Evolutionary conservation across 35 echinoderm and acorn worm species (phyloP), one percentile per base, ranked within the genome.

Genomic region (Patiria miniata): DNA sequence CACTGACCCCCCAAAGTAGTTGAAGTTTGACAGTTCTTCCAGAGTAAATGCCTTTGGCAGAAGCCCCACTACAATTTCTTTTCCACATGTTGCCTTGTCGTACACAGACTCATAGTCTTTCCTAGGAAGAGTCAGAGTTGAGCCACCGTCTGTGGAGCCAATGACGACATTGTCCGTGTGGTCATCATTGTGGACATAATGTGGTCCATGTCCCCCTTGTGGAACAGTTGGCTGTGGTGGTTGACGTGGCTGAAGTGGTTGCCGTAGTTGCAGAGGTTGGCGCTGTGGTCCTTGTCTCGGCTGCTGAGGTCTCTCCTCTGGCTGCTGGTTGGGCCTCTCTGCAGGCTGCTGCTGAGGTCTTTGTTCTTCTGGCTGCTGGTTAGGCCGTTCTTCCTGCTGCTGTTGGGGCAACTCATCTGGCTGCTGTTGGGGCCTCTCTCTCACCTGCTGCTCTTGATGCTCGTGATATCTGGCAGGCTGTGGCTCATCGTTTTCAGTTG

Each of bases 1-100:
- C 23, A 68, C 61, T n/a, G 61, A 29, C 10, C 61, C 61, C 16
- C 61, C 61, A 68, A 68, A 68, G 61, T 68, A 68, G 8, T 68
- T 68, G 33, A 68, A 68, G 61, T 68, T 68, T 0, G 61, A 8
- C 0, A 68, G 22, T 33, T 68, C 7, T 9, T 19, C 61, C 10
- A n/a, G 22, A 33, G 61, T 29, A 33, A 0, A 68, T 22, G 8
- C 61, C 23, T 29, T 68, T 33, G 18, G 1, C 23, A 0, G 12
- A 19, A 68, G 22, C 8, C 61, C 14, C 1, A 68, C 22, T 9
- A 68, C 22, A 1, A 68, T 22, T 15, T 68, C 61, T 28, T 68
- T 68, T 68, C 61, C 61, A 8, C 22, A 68, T 29, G 1, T 33
- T 68, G 8, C 22, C 2, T 22, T 68, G 22, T 68, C 22, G 15